Evolutionary conservation across 2,888 invertebrate genomes (phyloP).

Genomic region (Drosophila paracracens): DNA sequence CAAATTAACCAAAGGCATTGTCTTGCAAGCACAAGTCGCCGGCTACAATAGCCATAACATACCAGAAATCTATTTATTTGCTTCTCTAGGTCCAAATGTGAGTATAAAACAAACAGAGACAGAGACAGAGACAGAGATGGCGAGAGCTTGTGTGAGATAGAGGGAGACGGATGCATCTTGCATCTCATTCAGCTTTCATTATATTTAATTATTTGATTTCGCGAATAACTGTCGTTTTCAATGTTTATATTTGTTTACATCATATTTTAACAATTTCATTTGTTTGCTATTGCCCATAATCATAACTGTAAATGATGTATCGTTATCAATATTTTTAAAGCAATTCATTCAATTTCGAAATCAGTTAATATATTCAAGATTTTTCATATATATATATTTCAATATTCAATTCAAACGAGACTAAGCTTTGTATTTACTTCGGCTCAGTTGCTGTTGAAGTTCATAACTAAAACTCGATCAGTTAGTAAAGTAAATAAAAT

Average conservation of each 20-base stretch:
- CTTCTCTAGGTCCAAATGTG: constrained; percentile 90
- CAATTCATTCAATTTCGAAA: neutral
- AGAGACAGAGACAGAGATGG: neutral
- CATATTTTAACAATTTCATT: neutral
- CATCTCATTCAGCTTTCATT: neutral
- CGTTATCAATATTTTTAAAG: neutral
- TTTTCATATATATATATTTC: no score
- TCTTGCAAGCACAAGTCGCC: constrained; percentile 95
- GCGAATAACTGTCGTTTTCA: neutral
- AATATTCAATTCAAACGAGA: neutral
- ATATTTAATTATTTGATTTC: neutral
- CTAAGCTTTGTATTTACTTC: neutral
- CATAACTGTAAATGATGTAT: neutral
- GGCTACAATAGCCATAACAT: constrained; percentile 91
- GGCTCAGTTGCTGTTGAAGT: neutral
- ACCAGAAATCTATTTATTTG: constrained; percentile 93
- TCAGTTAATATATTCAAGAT: no score
- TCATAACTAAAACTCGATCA: neutral
- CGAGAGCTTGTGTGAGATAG: neutral
- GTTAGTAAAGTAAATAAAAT: neutral
- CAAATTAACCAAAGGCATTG: constrained; percentile 92
- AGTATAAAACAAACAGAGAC: constrained; percentile 73
- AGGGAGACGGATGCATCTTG: neutral
- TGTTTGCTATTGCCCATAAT: neutral
- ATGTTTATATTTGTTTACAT: neutral